Evolutionary conservation across 2,888 invertebrate species (phyloP), one percentile per base, ranked within the genome.

Genomic region (Aspidiotus rigidus): DNA sequence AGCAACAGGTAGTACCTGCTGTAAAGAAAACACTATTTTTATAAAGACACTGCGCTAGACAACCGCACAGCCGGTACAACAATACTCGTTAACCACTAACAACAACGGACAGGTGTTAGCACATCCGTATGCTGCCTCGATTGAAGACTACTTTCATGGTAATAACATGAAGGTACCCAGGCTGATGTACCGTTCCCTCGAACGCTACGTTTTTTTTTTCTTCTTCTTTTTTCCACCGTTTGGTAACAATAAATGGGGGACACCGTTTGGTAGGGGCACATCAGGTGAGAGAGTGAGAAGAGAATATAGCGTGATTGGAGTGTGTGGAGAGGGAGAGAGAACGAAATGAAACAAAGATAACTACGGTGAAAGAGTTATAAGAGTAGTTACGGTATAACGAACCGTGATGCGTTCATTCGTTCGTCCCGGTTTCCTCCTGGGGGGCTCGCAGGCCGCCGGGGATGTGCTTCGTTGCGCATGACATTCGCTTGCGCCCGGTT

Each of bases 31-130:
- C 63, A 54, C 63, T 54, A 54, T 63, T 54, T 53, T 16, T 39
- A 64, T 42, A 64, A 64, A 64, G 64, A 64, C 64, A 64, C 64
- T 57, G 42, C 64, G 64, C 64, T 41, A 64, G 64, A 64, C 64
- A 28, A 28, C 28, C 28, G 28, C 28, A 63, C 63, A 63, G 63
- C 63, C 63, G 63, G 54, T 54, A 63, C 54, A 63, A 64, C 64
- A 57, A 64, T 64, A 64, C 64, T 64, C 64, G 64, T 64, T 64
- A 56, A 64, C 64, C 56, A 62, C 6, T 10, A 39, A 16, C 10
- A 44, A 10, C 16, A 44, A 49, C 55, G 56, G 64, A 64, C 64
- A 64, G 64, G 64, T 64, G 64, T 64, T 64, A 56, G 64, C 64
- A 64, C 64, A 64, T 64, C 64, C 64, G 64, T 42, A 40, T 56